These are phyloP conservation scores for Chirona hameri DNA, from an alignment of 2,888 invertebrate species.

Conservation along the genomic window DNA sequence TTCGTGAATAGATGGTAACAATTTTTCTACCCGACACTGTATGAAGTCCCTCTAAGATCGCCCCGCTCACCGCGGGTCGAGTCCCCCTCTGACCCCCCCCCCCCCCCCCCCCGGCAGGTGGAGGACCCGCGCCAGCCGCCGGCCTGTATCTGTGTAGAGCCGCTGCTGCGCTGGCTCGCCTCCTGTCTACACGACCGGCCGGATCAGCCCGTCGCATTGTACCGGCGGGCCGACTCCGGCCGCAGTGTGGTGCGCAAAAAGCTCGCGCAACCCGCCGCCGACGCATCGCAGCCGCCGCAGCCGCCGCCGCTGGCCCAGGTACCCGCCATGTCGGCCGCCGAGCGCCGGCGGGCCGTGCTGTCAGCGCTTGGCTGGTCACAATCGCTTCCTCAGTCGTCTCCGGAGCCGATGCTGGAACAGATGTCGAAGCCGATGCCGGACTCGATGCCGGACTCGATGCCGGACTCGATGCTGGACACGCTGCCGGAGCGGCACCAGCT, in stretches of 20 bases:
- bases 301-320: neutral
- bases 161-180: neutral
- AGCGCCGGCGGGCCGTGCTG: neutral
- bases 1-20: too few species aligned
- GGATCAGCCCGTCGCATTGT: too few species aligned
- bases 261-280: neutral
- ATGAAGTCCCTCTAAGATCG: too few species aligned
- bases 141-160: neutral
- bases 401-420: too few species aligned
- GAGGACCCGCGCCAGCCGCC: neutral
- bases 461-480: neutral
- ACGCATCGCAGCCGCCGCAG: neutral
- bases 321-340: neutral
- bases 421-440: too few species aligned
- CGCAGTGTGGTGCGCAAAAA: neutral
- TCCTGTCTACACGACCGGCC: neutral
- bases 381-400: too few species aligned
- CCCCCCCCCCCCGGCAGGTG: neutral
- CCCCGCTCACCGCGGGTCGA: too few species aligned
- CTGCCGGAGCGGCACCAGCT: neutral
- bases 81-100: too few species aligned
- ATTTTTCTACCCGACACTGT: too few species aligned
- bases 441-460: too few species aligned
- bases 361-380: neutral
- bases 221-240: neutral